These are phyloP conservation scores for Denticeps clupeoides DNA, from an alignment of 2,797 vertebrate genomes.

Conservation along the genomic window DNA sequence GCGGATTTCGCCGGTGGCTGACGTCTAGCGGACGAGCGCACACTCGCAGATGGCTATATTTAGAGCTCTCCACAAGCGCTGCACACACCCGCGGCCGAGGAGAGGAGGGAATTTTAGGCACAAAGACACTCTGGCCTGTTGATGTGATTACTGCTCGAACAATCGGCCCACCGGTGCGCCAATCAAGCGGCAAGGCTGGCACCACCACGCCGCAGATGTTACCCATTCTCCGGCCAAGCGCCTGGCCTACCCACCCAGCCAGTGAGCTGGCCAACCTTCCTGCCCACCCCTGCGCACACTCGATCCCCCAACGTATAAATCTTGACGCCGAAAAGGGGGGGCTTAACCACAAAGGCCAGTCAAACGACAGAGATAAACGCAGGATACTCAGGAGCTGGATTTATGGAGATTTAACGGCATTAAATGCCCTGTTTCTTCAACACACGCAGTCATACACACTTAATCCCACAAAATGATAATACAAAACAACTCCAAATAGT, in stretches of 20 bases:
- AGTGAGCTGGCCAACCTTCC: constrained; percentile 45
- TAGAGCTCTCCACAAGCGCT: no score
- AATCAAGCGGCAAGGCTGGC: constrained; percentile 50
- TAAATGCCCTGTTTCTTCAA: no score
- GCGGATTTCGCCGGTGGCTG: no score
- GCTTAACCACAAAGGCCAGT: constrained; percentile 29
- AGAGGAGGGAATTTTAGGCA: neutral
- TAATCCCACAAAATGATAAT: no score
- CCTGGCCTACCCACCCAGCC: constrained; percentile 52
- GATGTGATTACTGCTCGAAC: constrained; percentile 58
- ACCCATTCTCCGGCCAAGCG: constrained; percentile 47
- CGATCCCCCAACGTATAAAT: neutral
- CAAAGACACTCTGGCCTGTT: constrained; percentile 40
- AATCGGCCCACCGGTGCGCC: constrained; percentile 51
- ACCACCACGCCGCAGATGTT: constrained; percentile 55
- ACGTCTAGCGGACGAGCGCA: no score
- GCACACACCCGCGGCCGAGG: no score
- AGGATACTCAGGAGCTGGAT: no score
- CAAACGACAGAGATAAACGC: constrained; percentile 23
- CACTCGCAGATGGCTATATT: no score
- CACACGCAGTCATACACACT: no score
- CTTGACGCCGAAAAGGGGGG: constrained; percentile 1
- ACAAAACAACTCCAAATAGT: no score
- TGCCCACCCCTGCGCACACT: constrained; percentile 3
- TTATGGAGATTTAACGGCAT: no score